Percentiles rank a stretch among this genome's conserved stretches.
Conservation (phyloP, 2,797 vertebrate species). For the Chelon labrosus region DNA sequence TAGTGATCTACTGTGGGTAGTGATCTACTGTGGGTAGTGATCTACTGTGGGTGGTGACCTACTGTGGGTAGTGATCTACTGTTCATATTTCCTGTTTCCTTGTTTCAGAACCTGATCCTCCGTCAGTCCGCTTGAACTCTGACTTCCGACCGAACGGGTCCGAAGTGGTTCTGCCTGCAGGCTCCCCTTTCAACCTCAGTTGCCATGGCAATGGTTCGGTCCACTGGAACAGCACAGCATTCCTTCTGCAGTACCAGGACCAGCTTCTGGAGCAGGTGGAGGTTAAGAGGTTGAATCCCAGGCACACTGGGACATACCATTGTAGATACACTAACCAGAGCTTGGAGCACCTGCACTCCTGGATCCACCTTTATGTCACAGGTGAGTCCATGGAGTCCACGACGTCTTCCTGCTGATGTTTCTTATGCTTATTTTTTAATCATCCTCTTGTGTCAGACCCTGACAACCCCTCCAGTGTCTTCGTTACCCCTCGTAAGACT, state of each 20-base stretch:
- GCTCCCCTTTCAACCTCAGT: constrained; percentile 73
- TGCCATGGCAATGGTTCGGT: constrained; percentile 71
- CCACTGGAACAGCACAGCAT: constrained; percentile 35
- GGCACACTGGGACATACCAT: constrained; percentile 84
- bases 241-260: constrained; percentile 28
- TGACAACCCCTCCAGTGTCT: constrained; percentile 40
- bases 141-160: constrained; percentile 30
- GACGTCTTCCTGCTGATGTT: too few relatives aligned
- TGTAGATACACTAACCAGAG: constrained; percentile 80
- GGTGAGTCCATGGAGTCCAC: constrained; percentile 60
- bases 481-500: not conserved
- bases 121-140: constrained; percentile 77
- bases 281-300: not conserved
- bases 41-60: too few relatives aligned
- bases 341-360: constrained; percentile 58
- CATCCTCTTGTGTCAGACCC: constrained; percentile 43
- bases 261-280: constrained; percentile 25
- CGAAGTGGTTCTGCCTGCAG: constrained; percentile 70
- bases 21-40: too few relatives aligned
- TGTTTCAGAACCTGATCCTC: constrained; percentile 77
- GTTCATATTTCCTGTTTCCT: not conserved
- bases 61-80: too few relatives aligned
- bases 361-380: constrained; percentile 87
- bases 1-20: too few relatives aligned
- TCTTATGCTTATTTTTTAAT: constrained; percentile 9